Evolutionary conservation across 2,797 vertebrate genomes (phyloP), one percentile per base, ranked within the genome.

Genomic region (Bucorvus abyssinicus): DNA sequence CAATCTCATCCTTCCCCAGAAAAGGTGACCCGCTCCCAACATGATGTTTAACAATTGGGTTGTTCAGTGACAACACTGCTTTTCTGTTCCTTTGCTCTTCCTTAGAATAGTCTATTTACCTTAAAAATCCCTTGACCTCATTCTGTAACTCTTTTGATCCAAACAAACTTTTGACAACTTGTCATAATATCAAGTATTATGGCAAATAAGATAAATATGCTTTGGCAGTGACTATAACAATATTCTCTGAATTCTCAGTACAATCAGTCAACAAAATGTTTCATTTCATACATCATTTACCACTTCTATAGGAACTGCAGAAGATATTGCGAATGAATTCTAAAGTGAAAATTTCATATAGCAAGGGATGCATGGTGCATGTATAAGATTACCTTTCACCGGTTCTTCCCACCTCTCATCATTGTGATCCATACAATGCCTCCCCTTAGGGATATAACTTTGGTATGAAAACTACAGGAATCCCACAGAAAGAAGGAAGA

Each of bases 201-300:
- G 14, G 30, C 24, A 87, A 95, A 75, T 76, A 94, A 89, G 38
- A 86, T 38, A 93, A 91, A 93, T 91, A 63, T 42, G 16, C 36
- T 50, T 89, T 79, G 63, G 32, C 30, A 89, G 55, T 30, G n/a
- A 59, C 50, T 81, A 22, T 36, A 93, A 78, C 4, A 61, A 59
- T 81, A 65, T 87, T 78, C 23, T 78, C 68, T 65, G 69, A 80
- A 86, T 89, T 84, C 53, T 92, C 32, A 6, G 63, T 63, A 65
- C n/a, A 81, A 74, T 89, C 60, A 91, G 55, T 73, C 79, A 87
- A 95, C 47, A 92, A 59, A 95, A 84, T 79, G 3, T 78, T 94
- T 84, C 47, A 88, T 96, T 95, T 96, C 73, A 93, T 90, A 91
- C 57, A 56, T 81, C 78, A 80, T 95, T 96, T 93, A 78, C 61